A percentile compares a stretch with the other conserved stretches of the same genome.
Evolutionary conservation across 2,888 invertebrate species (phyloP).

Genomic region (Philereme vetulata): DNA sequence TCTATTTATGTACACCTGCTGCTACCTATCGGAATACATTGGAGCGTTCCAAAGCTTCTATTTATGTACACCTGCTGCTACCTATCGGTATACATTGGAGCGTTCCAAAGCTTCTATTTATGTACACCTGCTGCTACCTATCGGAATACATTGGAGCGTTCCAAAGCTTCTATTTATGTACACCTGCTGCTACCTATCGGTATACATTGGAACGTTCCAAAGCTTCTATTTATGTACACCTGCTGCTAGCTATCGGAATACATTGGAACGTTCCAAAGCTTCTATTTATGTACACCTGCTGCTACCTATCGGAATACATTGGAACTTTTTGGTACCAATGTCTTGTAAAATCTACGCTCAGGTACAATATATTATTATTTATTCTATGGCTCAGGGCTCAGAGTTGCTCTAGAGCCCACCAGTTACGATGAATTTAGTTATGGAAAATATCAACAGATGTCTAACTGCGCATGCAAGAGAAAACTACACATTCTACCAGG

Average conservation of each 20-base stretch:
- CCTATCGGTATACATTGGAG: constrained; percentile 12
- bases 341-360: too few relatives aligned
- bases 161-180: neutral
- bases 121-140: constrained; percentile 13
- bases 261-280: constrained; percentile 6
- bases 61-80: constrained; percentile 7
- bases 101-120: too few relatives aligned
- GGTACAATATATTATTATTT: too few relatives aligned
- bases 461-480: too few relatives aligned
- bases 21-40: constrained; percentile 12
- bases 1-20: constrained; percentile 1
- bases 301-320: constrained; percentile 12
- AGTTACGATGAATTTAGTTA: too few relatives aligned
- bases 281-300: constrained; percentile 1
- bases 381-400: too few relatives aligned
- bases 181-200: constrained; percentile 15
- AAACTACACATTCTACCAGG: too few relatives aligned
- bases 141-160: constrained; percentile 6
- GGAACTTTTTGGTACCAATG: constrained; percentile 8
- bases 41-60: neutral
- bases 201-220: constrained; percentile 8
- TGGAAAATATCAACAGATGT: too few relatives aligned
- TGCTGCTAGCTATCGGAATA: constrained; percentile 15
- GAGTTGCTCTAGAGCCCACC: too few relatives aligned
- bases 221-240: neutral